Conservation (phyloP, 1,140 invertebrate genomes). For the Pogonus chalceus region DNA sequence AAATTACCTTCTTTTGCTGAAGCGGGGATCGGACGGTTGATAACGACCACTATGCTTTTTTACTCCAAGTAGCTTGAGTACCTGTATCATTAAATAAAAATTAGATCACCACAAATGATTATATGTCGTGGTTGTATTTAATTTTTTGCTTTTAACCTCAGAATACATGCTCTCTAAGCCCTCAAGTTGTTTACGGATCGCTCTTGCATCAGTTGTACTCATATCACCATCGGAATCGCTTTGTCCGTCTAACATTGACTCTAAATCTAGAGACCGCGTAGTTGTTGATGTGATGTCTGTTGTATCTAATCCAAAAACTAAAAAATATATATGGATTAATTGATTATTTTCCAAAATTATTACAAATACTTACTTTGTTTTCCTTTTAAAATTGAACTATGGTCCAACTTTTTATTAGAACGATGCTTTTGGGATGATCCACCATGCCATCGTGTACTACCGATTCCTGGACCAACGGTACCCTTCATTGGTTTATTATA, state of each 20-base stretch:
- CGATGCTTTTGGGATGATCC: constrained; percentile 25
- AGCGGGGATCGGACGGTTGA: constrained; percentile 49
- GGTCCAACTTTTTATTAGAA: constrained; percentile 28
- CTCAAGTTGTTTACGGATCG: constrained; percentile 72
- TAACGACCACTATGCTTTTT: constrained; percentile 45
- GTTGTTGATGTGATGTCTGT: constrained; percentile 70
- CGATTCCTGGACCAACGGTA: constrained; percentile 32
- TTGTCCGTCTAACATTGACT: constrained; percentile 63
- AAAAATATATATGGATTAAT: constrained; percentile 21
- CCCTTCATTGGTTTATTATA: constrained; percentile 28
- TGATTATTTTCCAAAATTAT: too few species aligned
- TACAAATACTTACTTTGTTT: constrained; percentile 30
- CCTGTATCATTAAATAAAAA: constrained; percentile 36
- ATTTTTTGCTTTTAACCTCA: constrained; percentile 22
- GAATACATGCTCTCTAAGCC: constrained; percentile 81
- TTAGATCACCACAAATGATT: constrained; percentile 10
- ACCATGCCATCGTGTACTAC: constrained; percentile 22
- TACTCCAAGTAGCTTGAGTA: constrained; percentile 68
- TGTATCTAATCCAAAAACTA: constrained; percentile 60
- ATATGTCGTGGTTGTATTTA: background rate
- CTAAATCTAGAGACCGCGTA: constrained; percentile 62
- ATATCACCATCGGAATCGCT: constrained; percentile 62
- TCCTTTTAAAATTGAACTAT: constrained; percentile 26
- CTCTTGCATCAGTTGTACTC: constrained; percentile 64
- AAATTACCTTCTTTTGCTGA: constrained; percentile 46